Conservation (phyloP, 2,113 vertebrate genomes). For the Paradoxurus hermaphroditus region DNA sequence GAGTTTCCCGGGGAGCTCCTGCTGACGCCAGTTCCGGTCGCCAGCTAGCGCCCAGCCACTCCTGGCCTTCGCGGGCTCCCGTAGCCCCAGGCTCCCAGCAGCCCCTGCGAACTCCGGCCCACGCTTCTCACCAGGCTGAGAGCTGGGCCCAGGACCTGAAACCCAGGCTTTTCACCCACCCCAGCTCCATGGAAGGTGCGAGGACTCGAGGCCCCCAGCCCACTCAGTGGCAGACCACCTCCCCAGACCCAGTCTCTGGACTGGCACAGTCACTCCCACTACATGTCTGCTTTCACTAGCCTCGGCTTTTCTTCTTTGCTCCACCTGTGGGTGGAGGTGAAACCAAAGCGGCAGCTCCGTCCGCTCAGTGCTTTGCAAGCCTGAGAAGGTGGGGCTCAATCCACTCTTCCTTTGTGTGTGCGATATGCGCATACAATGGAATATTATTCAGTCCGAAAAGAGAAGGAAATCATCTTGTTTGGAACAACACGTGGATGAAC, state of each 20-base stretch:
- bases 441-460: background rate
- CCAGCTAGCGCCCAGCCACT: background rate
- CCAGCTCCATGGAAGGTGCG: no score
- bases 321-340: background rate
- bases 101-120: background rate
- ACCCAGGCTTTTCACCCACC: background rate
- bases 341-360: background rate
- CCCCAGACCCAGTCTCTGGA: background rate
- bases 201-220: background rate
- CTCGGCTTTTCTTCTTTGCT: background rate
- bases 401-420: background rate
- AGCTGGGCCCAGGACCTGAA: rapidly evolving
- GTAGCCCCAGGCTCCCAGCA: background rate
- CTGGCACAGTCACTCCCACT: background rate
- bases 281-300: background rate
- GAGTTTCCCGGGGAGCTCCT: background rate
- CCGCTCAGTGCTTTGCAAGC: background rate
- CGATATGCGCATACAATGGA: background rate
- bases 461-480: background rate
- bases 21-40: no score
- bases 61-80: background rate
- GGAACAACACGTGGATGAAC: background rate
- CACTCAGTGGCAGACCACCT: no score
- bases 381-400: background rate
- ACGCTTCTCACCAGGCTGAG: background rate